Percentiles rank a stretch among this genome's conserved stretches.
Evolutionary conservation across 2,888 invertebrate species (phyloP).

Genomic region (Belgica antarctica): DNA sequence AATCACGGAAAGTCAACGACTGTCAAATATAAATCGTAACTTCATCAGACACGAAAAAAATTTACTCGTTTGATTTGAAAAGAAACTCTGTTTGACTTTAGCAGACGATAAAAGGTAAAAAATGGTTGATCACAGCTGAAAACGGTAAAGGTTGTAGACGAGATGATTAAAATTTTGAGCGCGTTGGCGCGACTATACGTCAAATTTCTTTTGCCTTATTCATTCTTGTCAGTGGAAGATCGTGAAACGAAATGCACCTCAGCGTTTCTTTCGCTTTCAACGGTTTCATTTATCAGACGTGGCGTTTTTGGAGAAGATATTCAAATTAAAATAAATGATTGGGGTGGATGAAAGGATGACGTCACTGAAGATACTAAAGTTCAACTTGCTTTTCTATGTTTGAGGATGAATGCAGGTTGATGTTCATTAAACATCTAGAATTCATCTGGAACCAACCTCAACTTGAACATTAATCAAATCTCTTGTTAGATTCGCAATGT

Average conservation of each 20-base stretch:
- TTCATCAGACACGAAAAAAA: no score
- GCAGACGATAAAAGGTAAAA: slow-evolving; percentile 6
- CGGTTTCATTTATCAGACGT: slow-evolving; percentile 12
- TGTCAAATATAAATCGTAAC: no score
- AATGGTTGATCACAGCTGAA: not conserved
- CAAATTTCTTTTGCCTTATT: slow-evolving; percentile 9
- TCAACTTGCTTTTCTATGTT: no score
- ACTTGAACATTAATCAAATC: no score
- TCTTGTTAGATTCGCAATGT: no score
- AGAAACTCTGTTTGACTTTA: not conserved
- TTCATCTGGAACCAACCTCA: no score
- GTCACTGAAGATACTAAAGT: no score
- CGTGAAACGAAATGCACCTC: slow-evolving; percentile 31
- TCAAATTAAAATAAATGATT: slow-evolving; percentile 14
- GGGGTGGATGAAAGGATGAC: not conserved
- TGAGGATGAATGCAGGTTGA: no score
- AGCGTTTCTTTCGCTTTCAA: slow-evolving; percentile 7
- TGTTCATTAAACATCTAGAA: no score
- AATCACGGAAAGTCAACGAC: slow-evolving; percentile 18
- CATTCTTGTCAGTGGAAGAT: not conserved
- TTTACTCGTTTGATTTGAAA: no score
- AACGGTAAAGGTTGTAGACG: slow-evolving; percentile 32
- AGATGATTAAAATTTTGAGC: slow-evolving; percentile 11
- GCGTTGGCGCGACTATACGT: slow-evolving; percentile 29
- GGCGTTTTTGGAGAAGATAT: slow-evolving; percentile 17